Base-by-base conservation (phyloP, 2,888 invertebrate genomes). In the Octonoba sinensis region DNA sequence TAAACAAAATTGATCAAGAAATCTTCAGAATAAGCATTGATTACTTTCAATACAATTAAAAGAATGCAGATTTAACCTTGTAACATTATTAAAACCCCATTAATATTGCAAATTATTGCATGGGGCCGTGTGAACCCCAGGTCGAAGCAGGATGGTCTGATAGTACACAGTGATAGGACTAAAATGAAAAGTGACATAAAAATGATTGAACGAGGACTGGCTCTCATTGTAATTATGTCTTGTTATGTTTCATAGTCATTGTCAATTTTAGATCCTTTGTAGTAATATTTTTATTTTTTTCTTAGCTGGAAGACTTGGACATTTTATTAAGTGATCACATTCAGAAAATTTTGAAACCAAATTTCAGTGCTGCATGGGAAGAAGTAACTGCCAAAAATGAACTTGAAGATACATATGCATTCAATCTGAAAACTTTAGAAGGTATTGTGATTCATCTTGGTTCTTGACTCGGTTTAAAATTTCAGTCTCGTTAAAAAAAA, bases 361-460 rank as follows among this genome's bases (percentile, higher is more conserved):
- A 94, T 89, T 95, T 94, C 90, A 91, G 91, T 16, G 91, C 92
- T 3, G 92, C 93, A n/a, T 96, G 95, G 94, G 94, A 95, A 71
- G 91, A 93, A 56, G 91, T 93, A 0, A 91, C 92, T 1, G 88
- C 89, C 3, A 88, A 88, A 47, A 89, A 90, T 86, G 96, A 96
- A 90, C 91, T 95, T 12, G 96, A 96, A 86, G 98, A 99, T 86
- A 98, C 98, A 0, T 99, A 95, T 88, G 94, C 94, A 0, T 90
- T 99, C 20, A 93, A 93, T 3, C 93, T 95, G 85, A 92, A 91
- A 83, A 93, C 93, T 16, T 88, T 97, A 49, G 94, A 95, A 86
- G 94, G 90, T 90, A 84, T 36, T 36, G 11, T 3, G 1, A 36
- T 11, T 36, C 36, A 36, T 84, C 84, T 85, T 6, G 6, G 36